Evolutionary conservation across 2,888 invertebrate species (phyloP).

Genomic region (Nomada fabriciana): DNA sequence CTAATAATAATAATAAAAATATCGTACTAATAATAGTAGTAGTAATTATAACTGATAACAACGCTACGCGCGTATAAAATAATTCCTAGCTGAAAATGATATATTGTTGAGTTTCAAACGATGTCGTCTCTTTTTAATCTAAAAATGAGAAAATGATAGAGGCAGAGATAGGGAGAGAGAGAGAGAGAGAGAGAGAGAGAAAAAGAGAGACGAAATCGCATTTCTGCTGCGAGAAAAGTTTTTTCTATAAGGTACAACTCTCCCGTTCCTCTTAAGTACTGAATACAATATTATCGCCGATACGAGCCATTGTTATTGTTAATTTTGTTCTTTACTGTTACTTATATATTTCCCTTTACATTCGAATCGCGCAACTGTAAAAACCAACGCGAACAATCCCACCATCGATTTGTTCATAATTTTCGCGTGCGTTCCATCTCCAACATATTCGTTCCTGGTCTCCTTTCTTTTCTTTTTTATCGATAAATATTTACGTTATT

Average conservation of each 20-base stretch:
- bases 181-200: not conserved
- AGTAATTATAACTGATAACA: constrained; percentile 35
- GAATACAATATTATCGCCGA: constrained; percentile 70
- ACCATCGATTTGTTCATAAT: not conserved
- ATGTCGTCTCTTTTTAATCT: not conserved
- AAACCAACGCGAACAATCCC: not conserved
- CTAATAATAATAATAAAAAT: constrained; percentile 18
- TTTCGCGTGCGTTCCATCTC: not conserved
- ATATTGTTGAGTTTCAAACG: constrained; percentile 5
- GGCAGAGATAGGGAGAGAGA: not conserved
- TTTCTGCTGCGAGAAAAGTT: constrained; percentile 16
- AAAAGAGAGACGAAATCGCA: constrained; percentile 19
- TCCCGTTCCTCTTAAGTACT: constrained; percentile 69
- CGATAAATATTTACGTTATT: constrained; percentile 35
- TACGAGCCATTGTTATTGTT: constrained; percentile 60
- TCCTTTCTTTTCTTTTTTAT: not conserved
- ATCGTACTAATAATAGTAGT: constrained; percentile 39
- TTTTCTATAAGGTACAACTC: constrained; percentile 54
- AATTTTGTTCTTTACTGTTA: constrained; percentile 14
- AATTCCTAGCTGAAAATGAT: constrained; percentile 32
- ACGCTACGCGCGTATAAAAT: constrained; percentile 34
- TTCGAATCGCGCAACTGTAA: constrained; percentile 29
- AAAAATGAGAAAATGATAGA: not conserved
- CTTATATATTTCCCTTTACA: constrained; percentile 51
- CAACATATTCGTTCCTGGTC: not conserved